A percentile compares a stretch with the other conserved stretches of the same genome.
phyloP scores from a whole-genome alignment of 2,113 vertebrate genomes.

The Caranx melampygus region DNA sequence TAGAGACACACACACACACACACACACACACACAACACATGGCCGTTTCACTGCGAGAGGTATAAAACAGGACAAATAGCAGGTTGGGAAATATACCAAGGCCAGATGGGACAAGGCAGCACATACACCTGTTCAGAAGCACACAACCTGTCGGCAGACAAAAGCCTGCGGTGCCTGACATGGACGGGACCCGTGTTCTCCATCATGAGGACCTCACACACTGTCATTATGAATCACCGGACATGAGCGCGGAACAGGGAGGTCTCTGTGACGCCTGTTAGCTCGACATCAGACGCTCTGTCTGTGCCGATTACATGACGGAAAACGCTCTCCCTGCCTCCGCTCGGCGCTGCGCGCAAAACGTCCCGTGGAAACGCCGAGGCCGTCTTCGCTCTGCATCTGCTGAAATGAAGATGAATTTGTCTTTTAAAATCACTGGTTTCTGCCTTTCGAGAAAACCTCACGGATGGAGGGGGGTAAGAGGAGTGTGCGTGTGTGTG shows the following conservation, averaged over 20 bases:
- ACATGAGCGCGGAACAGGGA: conserved; percentile 35
- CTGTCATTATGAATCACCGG: conserved; percentile 57
- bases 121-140: conserved; percentile 69
- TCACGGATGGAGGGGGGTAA: conserved; percentile 16
- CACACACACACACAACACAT: conserved; percentile 21
- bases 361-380: not conserved
- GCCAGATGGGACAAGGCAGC: conserved; percentile 69
- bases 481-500: not conserved
- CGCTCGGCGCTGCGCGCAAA: not conserved
- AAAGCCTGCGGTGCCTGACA: conserved; percentile 57
- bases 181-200: conserved; percentile 59
- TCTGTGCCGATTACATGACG: not conserved
- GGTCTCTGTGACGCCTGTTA: conserved; percentile 6
- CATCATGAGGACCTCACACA: conserved; percentile 41
- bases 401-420: conserved; percentile 44
- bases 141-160: conserved; percentile 67
- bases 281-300: conserved; percentile 21
- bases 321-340: not conserved
- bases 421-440: conserved; percentile 47
- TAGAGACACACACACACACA: conserved; percentile 17
- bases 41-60: conserved; percentile 43
- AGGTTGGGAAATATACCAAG: conserved; percentile 65
- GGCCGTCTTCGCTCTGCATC: conserved; percentile 12
- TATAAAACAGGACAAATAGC: conserved; percentile 65
- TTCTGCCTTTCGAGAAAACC: conserved; percentile 45